phyloP scores from a whole-genome alignment of 2,113 vertebrate species.

The Erythrolamprus reginae region DNA sequence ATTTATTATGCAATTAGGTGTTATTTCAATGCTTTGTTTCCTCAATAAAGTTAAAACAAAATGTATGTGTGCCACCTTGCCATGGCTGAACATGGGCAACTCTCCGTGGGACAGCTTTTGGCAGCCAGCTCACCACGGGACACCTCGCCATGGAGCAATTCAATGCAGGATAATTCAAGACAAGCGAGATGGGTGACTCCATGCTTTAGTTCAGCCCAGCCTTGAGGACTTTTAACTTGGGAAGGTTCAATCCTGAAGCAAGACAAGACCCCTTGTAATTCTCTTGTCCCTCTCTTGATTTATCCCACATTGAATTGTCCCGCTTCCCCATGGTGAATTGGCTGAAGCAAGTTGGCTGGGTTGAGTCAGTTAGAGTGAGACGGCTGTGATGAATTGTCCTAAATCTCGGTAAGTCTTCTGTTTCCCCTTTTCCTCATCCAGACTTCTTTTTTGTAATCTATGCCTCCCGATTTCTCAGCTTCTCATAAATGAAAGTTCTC shows the following conservation, averaged over 20 bases:
- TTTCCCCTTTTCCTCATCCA: not conserved
- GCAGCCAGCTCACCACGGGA: not conserved
- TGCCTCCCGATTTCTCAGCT: not conserved
- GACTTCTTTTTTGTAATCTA: not conserved
- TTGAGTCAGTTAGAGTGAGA: not conserved
- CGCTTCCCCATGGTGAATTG: not conserved
- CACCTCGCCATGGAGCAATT: no score
- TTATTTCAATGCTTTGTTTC: not conserved
- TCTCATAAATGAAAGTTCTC: not conserved
- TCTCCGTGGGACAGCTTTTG: not conserved
- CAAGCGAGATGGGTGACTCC: not conserved
- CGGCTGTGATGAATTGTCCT: not conserved
- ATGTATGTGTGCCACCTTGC: not conserved
- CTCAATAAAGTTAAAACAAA: not conserved
- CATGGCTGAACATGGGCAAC: not conserved
- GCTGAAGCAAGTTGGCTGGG: not conserved
- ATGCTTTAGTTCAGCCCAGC: not conserved
- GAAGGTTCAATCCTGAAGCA: not conserved
- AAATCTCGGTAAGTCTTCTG: not conserved
- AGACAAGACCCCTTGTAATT: not conserved
- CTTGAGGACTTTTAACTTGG: not conserved
- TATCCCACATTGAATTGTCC: not conserved
- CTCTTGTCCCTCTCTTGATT: not conserved
- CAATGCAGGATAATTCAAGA: not conserved
- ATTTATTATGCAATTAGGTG: not conserved